Percentiles rank a stretch among this genome's conserved stretches.
Conservation (phyloP, 2,888 invertebrate genomes). For the Nezara viridula region DNA sequence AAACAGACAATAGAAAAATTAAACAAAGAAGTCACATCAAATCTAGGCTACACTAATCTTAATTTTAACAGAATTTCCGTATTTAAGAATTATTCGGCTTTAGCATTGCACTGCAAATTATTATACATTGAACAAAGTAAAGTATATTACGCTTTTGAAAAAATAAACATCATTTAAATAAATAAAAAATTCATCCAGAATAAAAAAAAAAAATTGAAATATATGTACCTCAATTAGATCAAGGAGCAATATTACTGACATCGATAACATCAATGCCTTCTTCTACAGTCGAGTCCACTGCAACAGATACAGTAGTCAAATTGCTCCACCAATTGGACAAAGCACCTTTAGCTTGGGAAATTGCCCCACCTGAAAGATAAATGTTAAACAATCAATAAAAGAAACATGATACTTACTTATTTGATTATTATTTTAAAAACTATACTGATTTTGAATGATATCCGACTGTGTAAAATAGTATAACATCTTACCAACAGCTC, state of each 20-base stretch:
- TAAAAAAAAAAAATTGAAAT: neutral
- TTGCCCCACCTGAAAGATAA: slow-evolving; percentile 77
- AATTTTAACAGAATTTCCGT: too few relatives aligned
- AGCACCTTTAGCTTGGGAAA: slow-evolving; percentile 90
- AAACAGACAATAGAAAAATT: too few relatives aligned
- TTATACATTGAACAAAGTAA: too few relatives aligned
- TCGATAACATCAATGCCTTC: slow-evolving; percentile 61
- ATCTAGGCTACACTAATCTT: too few relatives aligned
- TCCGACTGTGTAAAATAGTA: neutral
- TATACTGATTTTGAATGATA: neutral
- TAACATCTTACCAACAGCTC: slow-evolving; percentile 76
- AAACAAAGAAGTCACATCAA: too few relatives aligned
- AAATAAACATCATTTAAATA: neutral
- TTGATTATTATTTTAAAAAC: neutral
- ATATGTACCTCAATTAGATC: neutral
- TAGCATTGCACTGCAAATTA: too few relatives aligned
- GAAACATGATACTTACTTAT: neutral
- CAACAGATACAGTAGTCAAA: slow-evolving; percentile 70
- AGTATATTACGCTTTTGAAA: too few relatives aligned
- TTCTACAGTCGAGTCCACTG: slow-evolving; percentile 63
- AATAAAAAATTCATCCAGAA: neutral
- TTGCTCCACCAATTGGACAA: slow-evolving; percentile 90
- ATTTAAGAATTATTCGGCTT: too few relatives aligned
- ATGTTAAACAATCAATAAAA: neutral
- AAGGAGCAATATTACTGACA: slow-evolving; percentile 4